Evolutionary conservation across 2,113 vertebrate species (phyloP).

Genomic region (Lampris incognitus): DNA sequence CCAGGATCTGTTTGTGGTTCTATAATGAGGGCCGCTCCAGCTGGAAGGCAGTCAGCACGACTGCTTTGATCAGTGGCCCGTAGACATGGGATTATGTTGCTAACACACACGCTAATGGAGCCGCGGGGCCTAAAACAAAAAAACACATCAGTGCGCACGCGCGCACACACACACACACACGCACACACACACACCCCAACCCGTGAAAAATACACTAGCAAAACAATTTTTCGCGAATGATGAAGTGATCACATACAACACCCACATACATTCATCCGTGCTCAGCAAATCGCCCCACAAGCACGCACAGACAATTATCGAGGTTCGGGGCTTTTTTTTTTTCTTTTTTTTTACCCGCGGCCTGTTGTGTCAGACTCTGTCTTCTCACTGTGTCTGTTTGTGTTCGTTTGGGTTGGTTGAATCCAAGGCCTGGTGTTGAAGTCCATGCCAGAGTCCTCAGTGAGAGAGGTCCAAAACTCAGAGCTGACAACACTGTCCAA

Average conservation of each 20-base stretch:
- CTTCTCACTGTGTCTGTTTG: conserved; percentile 28
- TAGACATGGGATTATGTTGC: conserved; percentile 57
- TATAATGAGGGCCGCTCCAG: conserved; percentile 68
- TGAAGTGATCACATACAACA: no score
- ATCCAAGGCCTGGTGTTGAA: conserved; percentile 30
- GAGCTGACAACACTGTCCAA: conserved; percentile 62
- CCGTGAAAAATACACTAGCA: conserved; percentile 29
- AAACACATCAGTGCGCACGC: not conserved
- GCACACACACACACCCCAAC: not conserved
- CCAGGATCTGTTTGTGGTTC: conserved; percentile 39
- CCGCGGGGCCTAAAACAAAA: conserved; percentile 31
- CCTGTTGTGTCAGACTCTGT: conserved; percentile 44
- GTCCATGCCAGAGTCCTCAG: conserved; percentile 59
- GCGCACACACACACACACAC: conserved; percentile 5
- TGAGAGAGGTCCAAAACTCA: conserved; percentile 63
- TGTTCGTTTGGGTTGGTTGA: conserved; percentile 39
- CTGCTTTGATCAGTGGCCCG: conserved; percentile 73
- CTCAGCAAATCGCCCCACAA: no score
- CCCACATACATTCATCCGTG: no score
- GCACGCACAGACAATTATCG: no score
- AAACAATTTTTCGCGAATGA: no score
- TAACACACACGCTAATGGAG: conserved; percentile 65
- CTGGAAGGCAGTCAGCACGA: conserved; percentile 55
- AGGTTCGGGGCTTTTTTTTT: no score
- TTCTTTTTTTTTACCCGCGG: conserved; percentile 21